A percentile compares a stretch with the other conserved stretches of the same genome.
Evolutionary conservation across 2,113 vertebrate genomes (phyloP).

Genomic region (Phrynosoma blainvillii): DNA sequence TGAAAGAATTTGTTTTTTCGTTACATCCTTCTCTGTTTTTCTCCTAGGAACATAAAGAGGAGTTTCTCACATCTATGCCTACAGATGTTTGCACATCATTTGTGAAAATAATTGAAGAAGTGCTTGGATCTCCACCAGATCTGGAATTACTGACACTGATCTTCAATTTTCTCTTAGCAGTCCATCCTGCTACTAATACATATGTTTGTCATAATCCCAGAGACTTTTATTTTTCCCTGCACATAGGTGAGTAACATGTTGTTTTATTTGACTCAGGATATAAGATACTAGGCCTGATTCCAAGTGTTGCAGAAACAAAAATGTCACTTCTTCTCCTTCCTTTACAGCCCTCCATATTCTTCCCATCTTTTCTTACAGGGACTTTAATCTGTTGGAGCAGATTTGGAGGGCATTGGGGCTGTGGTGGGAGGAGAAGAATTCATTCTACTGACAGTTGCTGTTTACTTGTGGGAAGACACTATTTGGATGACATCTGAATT

Average conservation of each 20-base stretch:
- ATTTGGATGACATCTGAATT: neutral
- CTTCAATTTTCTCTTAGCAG: conserved; percentile 95
- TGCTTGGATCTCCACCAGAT: conserved; percentile 96
- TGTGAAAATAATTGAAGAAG: conserved; percentile 98
- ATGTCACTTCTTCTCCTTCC: neutral
- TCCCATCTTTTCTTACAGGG: neutral
- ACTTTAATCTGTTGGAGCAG: neutral
- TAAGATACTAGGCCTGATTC: neutral
- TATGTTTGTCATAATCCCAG: conserved; percentile 96
- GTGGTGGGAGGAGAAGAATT: neutral
- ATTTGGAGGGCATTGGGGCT: neutral
- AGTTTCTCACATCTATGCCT: conserved; percentile 86
- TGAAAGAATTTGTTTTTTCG: neutral
- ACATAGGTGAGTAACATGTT: conserved; percentile 81
- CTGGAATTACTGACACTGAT: conserved; percentile 90
- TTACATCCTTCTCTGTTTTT: conserved; percentile 15
- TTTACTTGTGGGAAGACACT: neutral
- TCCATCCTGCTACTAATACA: conserved; percentile 97
- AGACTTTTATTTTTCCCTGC: conserved; percentile 96
- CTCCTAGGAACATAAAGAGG: conserved; percentile 92
- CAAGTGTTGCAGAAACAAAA: neutral
- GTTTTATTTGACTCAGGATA: neutral
- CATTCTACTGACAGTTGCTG: neutral
- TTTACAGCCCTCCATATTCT: neutral
- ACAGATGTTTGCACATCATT: conserved; percentile 93